A percentile compares a stretch with the other conserved stretches of the same genome.
phyloP scores from a whole-genome alignment of 2,888 invertebrate species.

The Bellardia bayeri region DNA sequence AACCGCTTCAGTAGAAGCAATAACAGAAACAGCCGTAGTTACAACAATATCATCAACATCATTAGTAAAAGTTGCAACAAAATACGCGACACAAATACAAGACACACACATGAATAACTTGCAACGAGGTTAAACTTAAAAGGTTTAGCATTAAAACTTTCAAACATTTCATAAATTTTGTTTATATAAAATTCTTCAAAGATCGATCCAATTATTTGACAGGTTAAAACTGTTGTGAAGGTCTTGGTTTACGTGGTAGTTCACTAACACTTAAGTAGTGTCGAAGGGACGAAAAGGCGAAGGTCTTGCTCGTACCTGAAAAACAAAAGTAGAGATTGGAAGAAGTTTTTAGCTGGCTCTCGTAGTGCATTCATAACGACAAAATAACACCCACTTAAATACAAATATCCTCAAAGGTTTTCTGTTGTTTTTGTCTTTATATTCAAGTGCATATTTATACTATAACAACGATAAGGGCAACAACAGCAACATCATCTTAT shows the following conservation, averaged over 20 bases:
- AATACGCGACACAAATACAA: constrained; percentile 15
- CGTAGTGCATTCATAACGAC: not conserved
- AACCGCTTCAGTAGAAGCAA: constrained; percentile 35
- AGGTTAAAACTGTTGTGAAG: too few relatives aligned
- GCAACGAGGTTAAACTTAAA: not conserved
- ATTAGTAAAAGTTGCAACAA: constrained; percentile 53
- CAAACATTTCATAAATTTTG: too few relatives aligned
- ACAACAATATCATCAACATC: constrained; percentile 47
- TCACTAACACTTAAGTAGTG: too few relatives aligned
- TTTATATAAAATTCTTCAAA: too few relatives aligned
- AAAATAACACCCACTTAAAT: constrained; percentile 30
- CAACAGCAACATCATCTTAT: not conserved
- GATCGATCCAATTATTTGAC: too few relatives aligned
- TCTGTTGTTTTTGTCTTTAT: not conserved
- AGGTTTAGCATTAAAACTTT: not conserved
- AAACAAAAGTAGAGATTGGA: not conserved
- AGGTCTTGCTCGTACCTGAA: too few relatives aligned
- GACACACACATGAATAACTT: constrained; percentile 15
- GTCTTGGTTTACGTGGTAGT: too few relatives aligned
- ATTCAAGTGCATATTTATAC: constrained; percentile 11
- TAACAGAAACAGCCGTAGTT: not conserved
- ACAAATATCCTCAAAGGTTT: not conserved
- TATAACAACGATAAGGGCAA: not conserved
- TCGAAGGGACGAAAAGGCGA: too few relatives aligned
- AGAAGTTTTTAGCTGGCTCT: not conserved